A percentile compares a stretch with the other conserved stretches of the same genome.
These are phyloP conservation scores for Rhyacophila brunnea DNA, from an alignment of 1,140 invertebrate genomes.

Conservation along the genomic window DNA sequence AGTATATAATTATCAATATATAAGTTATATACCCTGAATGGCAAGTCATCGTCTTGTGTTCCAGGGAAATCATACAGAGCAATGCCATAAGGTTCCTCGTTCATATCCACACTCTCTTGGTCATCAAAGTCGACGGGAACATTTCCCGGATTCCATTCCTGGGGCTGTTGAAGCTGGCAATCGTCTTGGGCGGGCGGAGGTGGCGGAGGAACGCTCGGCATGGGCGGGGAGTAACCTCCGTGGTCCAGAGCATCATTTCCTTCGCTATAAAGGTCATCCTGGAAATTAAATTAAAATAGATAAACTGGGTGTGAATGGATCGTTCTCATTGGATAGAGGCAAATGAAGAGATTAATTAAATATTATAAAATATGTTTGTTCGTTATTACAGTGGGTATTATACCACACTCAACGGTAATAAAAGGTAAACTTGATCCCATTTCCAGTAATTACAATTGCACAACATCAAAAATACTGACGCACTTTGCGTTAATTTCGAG, in stretches of 20 bases:
- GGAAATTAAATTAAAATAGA: no score
- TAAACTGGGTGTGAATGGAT: no score
- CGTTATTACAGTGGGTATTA: no score
- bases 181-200: constrained; percentile 61
- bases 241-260: constrained; percentile 32
- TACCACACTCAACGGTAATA: no score
- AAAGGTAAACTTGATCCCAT: no score
- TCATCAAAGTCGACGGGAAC: constrained; percentile 12
- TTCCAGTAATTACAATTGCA: no score
- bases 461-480: no score
- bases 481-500: no score
- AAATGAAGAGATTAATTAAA: no score
- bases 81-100: constrained; percentile 62
- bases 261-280: constrained; percentile 3
- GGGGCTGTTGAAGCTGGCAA: constrained; percentile 6
- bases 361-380: no score
- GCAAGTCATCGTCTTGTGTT: constrained; percentile 68
- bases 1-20: neutral
- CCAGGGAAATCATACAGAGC: constrained; percentile 73
- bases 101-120: constrained; percentile 7
- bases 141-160: constrained; percentile 28
- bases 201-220: constrained; percentile 73
- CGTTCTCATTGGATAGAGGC: no score
- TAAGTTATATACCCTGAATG: constrained; percentile 62
- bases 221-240: constrained; percentile 58